Evolutionary conservation across 2,888 invertebrate species (phyloP).

Genomic region (Sarcophaga rosellei): DNA sequence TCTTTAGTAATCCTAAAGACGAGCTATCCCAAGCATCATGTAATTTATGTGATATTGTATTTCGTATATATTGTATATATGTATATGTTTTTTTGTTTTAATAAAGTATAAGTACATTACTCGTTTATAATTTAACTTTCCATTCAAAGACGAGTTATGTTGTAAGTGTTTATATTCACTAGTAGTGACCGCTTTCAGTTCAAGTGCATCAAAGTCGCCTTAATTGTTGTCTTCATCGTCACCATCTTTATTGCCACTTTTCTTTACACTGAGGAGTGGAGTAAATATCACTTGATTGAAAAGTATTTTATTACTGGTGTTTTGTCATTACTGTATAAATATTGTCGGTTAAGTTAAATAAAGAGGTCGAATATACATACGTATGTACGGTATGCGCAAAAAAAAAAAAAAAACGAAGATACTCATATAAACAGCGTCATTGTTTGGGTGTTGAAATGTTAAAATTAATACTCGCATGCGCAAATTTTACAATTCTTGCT

Average conservation of each 20-base stretch:
- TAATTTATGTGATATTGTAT: too few relatives aligned
- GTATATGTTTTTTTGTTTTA: neutral
- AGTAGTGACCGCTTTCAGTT: conserved; percentile 48
- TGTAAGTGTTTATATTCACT: conserved; percentile 30
- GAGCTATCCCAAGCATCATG: too few relatives aligned
- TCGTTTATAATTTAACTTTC: conserved; percentile 25
- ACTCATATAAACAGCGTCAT: neutral
- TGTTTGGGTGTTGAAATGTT: conserved; percentile 21
- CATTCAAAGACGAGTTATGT: conserved; percentile 44
- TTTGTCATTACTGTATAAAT: neutral
- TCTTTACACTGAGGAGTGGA: neutral
- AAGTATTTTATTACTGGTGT: neutral
- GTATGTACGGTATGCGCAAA: neutral
- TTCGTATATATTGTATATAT: too few relatives aligned
- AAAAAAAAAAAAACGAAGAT: neutral
- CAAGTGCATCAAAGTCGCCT: conserved; percentile 35
- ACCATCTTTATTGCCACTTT: conserved; percentile 20
- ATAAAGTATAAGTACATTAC: neutral
- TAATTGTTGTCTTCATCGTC: neutral
- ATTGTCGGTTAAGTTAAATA: too few relatives aligned
- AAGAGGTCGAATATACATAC: too few relatives aligned
- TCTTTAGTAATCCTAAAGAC: too few relatives aligned
- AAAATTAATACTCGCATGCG: conserved; percentile 32
- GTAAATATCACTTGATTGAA: neutral
- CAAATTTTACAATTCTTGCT: conserved; percentile 22